Conservation (phyloP, 2,113 vertebrate species). For the Cavia aperea region DNA sequence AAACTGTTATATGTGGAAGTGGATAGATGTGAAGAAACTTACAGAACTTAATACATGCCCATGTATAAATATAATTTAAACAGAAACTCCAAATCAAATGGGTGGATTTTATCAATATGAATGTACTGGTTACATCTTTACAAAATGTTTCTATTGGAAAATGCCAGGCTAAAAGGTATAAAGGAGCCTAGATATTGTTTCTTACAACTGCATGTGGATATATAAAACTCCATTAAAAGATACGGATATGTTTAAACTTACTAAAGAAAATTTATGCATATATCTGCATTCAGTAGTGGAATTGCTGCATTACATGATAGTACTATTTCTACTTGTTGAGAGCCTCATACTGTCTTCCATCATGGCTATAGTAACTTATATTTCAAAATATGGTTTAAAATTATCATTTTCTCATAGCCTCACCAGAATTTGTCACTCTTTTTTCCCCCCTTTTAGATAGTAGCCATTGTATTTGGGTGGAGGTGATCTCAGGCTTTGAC, state of each 20-base stretch:
- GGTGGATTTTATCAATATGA: background rate
- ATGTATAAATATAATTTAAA: background rate
- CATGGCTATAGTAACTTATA: background rate
- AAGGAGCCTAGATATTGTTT: background rate
- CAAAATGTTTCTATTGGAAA: background rate
- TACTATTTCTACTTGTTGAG: background rate
- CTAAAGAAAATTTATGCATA: background rate
- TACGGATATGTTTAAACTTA: background rate
- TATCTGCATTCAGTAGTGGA: background rate
- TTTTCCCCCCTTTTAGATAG: background rate
- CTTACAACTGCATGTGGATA: background rate
- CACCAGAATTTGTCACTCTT: background rate
- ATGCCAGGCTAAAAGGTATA: background rate
- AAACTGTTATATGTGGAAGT: background rate
- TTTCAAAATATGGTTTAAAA: background rate
- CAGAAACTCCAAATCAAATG: background rate
- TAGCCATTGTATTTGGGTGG: background rate
- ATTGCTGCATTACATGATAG: background rate
- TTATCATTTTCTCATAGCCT: background rate
- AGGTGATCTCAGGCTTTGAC: background rate
- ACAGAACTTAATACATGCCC: background rate
- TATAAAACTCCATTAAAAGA: background rate
- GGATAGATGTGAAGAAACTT: background rate
- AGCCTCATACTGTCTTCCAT: background rate
- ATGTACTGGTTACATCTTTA: background rate